Conservation (phyloP, 1,140 invertebrate genomes). For the Neelides sp. region DNA sequence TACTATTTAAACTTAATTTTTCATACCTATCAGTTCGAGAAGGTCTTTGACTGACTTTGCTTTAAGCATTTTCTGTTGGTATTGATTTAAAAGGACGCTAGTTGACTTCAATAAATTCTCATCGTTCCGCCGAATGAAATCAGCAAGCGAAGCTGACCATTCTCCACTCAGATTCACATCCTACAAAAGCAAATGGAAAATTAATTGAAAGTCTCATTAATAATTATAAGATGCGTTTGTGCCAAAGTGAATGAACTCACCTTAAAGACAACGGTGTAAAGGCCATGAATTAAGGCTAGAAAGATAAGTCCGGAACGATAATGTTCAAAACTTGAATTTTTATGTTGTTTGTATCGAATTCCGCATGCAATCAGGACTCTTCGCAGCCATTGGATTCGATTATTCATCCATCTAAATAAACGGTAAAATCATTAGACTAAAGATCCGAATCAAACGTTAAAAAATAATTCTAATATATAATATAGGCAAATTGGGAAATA, state of each 20-base stretch:
- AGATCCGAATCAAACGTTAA: too few relatives aligned
- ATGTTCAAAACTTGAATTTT: constrained; percentile 33
- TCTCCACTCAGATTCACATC: constrained; percentile 53
- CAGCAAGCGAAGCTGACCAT: constrained; percentile 77
- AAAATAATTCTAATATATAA: not conserved
- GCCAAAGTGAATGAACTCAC: constrained; percentile 36
- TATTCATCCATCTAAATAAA: constrained; percentile 26
- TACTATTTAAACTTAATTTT: not conserved
- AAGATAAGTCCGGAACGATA: constrained; percentile 49
- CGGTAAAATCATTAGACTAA: constrained; percentile 2
- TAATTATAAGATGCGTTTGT: not conserved
- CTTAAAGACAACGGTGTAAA: constrained; percentile 63
- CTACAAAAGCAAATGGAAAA: constrained; percentile 40
- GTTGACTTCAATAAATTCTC: constrained; percentile 73
- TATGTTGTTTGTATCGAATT: constrained; percentile 47
- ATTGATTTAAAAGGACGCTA: constrained; percentile 62
- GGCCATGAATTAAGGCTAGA: constrained; percentile 62
- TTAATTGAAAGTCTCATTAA: not conserved
- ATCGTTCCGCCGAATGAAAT: constrained; percentile 88
- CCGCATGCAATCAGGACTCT: constrained; percentile 68
- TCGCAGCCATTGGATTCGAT: constrained; percentile 49
- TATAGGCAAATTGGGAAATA: not conserved
- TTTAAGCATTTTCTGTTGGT: constrained; percentile 78
- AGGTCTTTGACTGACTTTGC: constrained; percentile 19
- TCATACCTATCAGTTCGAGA: constrained; percentile 21